Conservation (phyloP, 1,140 invertebrate genomes). For the Drosophila sucinea region DNA sequence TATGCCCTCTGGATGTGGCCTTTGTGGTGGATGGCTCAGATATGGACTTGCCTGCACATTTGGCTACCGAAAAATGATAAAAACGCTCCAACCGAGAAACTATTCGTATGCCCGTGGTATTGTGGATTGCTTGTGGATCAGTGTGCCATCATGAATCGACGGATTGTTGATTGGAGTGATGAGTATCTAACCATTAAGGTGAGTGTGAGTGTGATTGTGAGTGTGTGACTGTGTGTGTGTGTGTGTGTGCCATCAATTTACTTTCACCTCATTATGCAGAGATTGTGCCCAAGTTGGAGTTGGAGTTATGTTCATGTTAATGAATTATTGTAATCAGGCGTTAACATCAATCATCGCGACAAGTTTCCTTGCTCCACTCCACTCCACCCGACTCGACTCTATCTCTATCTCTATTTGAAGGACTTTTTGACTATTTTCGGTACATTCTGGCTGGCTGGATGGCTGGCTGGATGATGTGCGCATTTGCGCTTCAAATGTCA, state of each 20-base stretch:
- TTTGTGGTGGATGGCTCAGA: slow-evolving; percentile 90
- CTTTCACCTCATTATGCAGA: slow-evolving; percentile 25
- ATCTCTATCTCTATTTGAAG: slow-evolving; percentile 14
- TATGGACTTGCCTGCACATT: slow-evolving; percentile 92
- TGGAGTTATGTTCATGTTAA: slow-evolving; percentile 50
- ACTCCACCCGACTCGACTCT: not conserved
- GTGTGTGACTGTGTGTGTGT: too few relatives aligned
- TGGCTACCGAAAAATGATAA: slow-evolving; percentile 92
- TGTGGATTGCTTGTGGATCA: slow-evolving; percentile 93
- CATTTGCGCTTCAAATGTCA: slow-evolving; percentile 60
- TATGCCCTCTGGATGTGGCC: slow-evolving; percentile 90
- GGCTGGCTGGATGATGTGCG: slow-evolving; percentile 26
- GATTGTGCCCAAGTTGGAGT: slow-evolving; percentile 19
- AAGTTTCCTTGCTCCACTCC: slow-evolving; percentile 16
- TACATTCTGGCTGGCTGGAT: slow-evolving; percentile 19
- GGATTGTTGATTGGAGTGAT: slow-evolving; percentile 88
- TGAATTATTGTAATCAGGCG: slow-evolving; percentile 73
- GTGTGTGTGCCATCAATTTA: not conserved
- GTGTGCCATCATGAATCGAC: slow-evolving; percentile 92
- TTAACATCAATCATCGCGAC: slow-evolving; percentile 63
- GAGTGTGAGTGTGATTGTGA: slow-evolving; percentile 28
- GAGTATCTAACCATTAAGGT: slow-evolving; percentile 93
- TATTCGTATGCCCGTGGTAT: slow-evolving; percentile 93
- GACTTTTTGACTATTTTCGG: slow-evolving; percentile 49
- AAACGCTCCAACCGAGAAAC: slow-evolving; percentile 90